phyloP scores from a whole-genome alignment of 2,113 vertebrate species.

The Struthio camelus region DNA sequence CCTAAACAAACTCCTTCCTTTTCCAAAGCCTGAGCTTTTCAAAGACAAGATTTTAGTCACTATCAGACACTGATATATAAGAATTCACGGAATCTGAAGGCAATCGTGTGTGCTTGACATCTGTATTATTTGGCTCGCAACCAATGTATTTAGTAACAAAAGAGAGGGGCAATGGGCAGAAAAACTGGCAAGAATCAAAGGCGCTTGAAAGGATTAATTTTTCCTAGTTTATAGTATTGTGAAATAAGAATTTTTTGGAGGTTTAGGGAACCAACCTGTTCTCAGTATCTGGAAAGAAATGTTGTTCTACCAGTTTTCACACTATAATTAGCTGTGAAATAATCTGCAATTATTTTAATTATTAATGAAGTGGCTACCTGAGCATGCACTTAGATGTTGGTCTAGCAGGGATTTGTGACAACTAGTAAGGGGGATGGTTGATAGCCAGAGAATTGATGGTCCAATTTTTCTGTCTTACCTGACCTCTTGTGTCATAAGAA shows the following conservation, averaged over 20 bases:
- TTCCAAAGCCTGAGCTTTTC: neutral
- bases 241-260: neutral
- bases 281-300: neutral
- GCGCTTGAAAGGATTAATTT: neutral
- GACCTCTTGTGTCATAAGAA: neutral
- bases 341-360: neutral
- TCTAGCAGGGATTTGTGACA: neutral
- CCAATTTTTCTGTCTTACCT: neutral
- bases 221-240: neutral
- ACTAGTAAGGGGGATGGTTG: accelerated
- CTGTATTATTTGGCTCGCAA: neutral
- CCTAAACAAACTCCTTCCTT: neutral
- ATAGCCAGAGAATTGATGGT: neutral
- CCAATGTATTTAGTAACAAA: neutral
- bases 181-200: neutral
- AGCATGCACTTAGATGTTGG: neutral
- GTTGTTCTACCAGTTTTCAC: accelerated
- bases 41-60: neutral
- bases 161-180: neutral
- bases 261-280: neutral
- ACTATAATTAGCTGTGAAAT: neutral
- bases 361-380: neutral
- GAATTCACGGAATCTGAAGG: neutral
- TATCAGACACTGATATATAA: neutral
- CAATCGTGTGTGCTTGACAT: neutral